Evolutionary conservation across 2,113 vertebrate species (phyloP).

Genomic region (Aythya baeri): DNA sequence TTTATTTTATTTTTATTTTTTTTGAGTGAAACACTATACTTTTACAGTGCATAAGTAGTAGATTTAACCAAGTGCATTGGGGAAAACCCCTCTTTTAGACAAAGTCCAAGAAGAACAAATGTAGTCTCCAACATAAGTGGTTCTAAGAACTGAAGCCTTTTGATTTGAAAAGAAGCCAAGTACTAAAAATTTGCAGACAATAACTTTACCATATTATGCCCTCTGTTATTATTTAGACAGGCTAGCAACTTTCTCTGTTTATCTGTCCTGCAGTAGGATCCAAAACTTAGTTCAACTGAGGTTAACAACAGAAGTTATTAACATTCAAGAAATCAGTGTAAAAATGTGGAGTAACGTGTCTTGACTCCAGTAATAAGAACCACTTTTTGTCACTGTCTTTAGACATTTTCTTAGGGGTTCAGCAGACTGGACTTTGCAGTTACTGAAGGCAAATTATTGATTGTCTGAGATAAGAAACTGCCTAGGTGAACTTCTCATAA

Average conservation of each 20-base stretch:
- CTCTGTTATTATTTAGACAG: neutral
- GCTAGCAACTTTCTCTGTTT: neutral
- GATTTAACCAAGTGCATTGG: neutral
- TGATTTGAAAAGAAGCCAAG: neutral
- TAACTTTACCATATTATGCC: neutral
- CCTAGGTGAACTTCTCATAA: neutral
- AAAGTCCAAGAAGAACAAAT: neutral
- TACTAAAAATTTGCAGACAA: neutral
- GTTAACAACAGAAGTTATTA: neutral
- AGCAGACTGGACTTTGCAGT: neutral
- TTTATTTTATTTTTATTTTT: neutral
- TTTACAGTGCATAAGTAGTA: neutral
- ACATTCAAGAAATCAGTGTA: neutral
- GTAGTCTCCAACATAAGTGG: neutral
- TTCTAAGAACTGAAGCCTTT: slow-evolving; percentile 18
- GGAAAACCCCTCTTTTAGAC: neutral
- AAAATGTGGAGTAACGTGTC: neutral
- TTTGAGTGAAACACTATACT: neutral
- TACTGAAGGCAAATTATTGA: neutral
- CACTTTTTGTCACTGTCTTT: neutral
- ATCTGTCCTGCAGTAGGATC: neutral
- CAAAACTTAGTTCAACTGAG: neutral
- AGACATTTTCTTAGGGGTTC: neutral
- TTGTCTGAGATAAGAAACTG: neutral
- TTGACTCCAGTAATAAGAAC: neutral